Evolutionary conservation across 2,888 invertebrate species (phyloP).

Genomic region (Cerastis leucographa): DNA sequence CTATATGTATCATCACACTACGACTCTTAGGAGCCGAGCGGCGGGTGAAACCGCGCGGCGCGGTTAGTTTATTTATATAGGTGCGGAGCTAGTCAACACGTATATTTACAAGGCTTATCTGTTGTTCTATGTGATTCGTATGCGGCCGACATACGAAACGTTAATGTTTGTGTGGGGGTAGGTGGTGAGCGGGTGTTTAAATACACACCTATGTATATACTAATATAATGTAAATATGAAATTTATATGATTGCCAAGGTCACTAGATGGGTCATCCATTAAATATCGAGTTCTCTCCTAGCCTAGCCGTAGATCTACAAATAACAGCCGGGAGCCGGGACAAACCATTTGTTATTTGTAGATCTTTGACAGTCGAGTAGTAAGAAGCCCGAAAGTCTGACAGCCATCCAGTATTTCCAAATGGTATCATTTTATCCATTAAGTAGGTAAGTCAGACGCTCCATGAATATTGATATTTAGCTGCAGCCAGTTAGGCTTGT

Average conservation of each 20-base stretch:
- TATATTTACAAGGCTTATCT: slow-evolving; percentile 75
- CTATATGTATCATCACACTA: background rate
- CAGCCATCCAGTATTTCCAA: background rate
- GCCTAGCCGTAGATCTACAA: too few species aligned
- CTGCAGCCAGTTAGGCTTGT: background rate
- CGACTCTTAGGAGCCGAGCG: background rate
- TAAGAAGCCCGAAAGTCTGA: background rate
- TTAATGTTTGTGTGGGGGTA: slow-evolving; percentile 70
- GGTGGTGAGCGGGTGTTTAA: slow-evolving; percentile 24
- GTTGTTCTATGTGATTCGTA: slow-evolving; percentile 77
- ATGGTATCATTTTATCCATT: background rate
- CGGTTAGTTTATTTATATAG: slow-evolving; percentile 30
- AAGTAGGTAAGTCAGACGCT: background rate
- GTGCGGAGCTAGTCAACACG: slow-evolving; percentile 64
- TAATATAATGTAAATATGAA: background rate
- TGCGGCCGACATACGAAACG: slow-evolving; percentile 76
- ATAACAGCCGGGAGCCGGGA: too few species aligned
- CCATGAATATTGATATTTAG: background rate
- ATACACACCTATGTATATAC: background rate
- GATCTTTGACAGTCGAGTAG: background rate
- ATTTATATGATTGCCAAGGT: background rate
- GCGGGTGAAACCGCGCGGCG: background rate
- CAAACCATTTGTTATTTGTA: background rate
- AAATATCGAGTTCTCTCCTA: background rate
- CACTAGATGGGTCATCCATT: background rate